phyloP scores from a whole-genome alignment of 37 sponge, comb jelly and placozoan genomes.

The Beroe forskalii region DNA sequence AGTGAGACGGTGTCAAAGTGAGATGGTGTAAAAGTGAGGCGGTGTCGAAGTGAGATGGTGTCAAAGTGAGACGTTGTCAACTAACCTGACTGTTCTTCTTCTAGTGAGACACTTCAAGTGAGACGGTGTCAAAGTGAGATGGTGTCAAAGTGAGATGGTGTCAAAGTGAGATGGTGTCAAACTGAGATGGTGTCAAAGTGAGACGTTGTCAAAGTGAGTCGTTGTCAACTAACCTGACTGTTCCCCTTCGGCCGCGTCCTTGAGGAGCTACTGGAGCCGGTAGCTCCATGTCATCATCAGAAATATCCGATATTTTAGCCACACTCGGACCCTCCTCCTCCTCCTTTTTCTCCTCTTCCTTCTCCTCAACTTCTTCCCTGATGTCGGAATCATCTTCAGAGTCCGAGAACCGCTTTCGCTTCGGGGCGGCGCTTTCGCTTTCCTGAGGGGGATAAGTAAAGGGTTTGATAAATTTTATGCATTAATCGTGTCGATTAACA shows the following conservation, averaged over 20 bases:
- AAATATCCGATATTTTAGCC: conserved; percentile 12
- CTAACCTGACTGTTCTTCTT: background rate
- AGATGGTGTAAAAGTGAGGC: too few relatives aligned
- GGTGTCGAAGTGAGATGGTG: background rate
- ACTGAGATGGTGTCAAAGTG: background rate
- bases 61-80: background rate
- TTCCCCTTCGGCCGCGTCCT: too few relatives aligned
- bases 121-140: background rate
- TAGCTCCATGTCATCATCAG: background rate
- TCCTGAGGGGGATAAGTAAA: conserved; percentile 14
- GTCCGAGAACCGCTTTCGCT: conserved; percentile 13
- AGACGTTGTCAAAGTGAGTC: background rate
- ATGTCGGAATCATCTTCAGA: conserved; percentile 37
- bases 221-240: background rate
- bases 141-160: too few relatives aligned
- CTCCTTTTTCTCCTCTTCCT: background rate
- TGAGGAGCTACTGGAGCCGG: background rate
- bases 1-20: background rate
- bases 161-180: too few relatives aligned
- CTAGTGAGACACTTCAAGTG: too few relatives aligned
- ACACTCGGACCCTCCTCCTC: background rate
- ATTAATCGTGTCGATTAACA: too few relatives aligned
- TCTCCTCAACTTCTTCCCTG: background rate
- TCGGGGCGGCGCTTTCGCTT: conserved; percentile 14
- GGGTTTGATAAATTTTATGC: too few relatives aligned